Conservation (phyloP, 1,140 invertebrate genomes). For the Solen grandis region DNA sequence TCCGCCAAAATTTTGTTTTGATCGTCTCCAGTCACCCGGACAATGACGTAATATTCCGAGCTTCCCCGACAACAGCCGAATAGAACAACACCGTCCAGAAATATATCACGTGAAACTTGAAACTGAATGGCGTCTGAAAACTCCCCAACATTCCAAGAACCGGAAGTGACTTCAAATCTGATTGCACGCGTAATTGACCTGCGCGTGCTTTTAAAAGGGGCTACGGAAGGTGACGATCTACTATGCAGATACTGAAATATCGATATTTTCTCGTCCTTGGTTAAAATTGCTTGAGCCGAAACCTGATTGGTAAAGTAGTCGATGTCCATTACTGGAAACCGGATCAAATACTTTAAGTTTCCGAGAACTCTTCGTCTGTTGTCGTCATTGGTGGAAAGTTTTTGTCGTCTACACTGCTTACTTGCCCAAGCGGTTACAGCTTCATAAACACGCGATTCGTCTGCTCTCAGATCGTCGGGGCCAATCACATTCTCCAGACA, state of each 20-base stretch:
- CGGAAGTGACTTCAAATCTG: constrained; percentile 29
- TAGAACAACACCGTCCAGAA: constrained; percentile 18
- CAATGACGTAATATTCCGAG: constrained; percentile 12
- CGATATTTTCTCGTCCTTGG: constrained; percentile 11
- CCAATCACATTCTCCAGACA: constrained; percentile 21
- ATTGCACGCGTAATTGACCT: constrained; percentile 19
- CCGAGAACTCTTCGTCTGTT: constrained; percentile 38
- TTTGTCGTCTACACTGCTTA: constrained; percentile 23
- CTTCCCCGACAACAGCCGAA: constrained; percentile 8
- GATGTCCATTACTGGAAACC: constrained; percentile 35
- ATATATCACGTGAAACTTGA: constrained; percentile 25
- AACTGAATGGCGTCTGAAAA: constrained; percentile 34
- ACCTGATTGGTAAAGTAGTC: constrained; percentile 36
- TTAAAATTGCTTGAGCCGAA: neutral
- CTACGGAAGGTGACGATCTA: constrained; percentile 26
- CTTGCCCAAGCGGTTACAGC: constrained; percentile 31
- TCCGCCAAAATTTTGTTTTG: neutral
- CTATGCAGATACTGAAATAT: constrained; percentile 29
- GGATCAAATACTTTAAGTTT: constrained; percentile 10
- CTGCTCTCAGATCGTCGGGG: constrained; percentile 30
- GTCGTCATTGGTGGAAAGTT: constrained; percentile 7
- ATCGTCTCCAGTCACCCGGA: constrained; percentile 8
- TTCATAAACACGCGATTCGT: constrained; percentile 37
- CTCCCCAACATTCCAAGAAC: constrained; percentile 40
- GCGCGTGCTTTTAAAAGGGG: constrained; percentile 16